Conservation (phyloP, 1,140 invertebrate species). For the Heterodera schachtii region DNA sequence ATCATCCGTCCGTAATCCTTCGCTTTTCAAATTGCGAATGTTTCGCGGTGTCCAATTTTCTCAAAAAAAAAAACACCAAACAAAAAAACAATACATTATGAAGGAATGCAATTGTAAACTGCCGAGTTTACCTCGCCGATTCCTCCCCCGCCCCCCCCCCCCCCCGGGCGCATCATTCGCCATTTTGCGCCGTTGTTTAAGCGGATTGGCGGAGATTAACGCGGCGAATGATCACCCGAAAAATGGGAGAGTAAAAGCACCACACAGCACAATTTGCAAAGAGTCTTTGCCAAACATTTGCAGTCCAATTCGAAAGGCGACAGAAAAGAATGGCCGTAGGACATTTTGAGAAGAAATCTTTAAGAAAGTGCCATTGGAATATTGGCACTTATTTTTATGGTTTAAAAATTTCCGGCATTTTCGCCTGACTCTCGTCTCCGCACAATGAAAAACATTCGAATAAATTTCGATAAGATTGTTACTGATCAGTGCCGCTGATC, state of each 20-base stretch:
- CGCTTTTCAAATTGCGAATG: neutral
- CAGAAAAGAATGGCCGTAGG: too few species aligned
- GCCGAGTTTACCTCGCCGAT: neutral
- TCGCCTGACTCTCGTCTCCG: too few species aligned
- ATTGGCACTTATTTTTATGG: too few species aligned
- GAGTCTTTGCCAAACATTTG: too few species aligned
- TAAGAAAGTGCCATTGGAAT: too few species aligned
- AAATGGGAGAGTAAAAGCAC: neutral
- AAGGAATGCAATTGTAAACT: neutral
- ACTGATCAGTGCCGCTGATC: too few species aligned
- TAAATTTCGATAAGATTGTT: too few species aligned
- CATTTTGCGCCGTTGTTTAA: slow-evolving; percentile 11
- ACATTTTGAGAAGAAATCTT: too few species aligned
- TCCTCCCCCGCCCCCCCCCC: neutral
- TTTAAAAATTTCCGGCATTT: too few species aligned
- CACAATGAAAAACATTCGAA: too few species aligned
- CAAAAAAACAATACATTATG: neutral
- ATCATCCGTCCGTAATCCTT: neutral
- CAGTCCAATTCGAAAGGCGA: too few species aligned
- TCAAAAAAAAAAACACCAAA: neutral
- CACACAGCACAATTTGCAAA: too few species aligned
- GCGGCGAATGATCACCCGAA: neutral
- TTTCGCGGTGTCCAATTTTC: neutral
- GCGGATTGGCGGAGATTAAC: slow-evolving; percentile 13
- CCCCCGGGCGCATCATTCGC: neutral